Evolutionary conservation across 2,797 vertebrate genomes (phyloP), one percentile per base, ranked within the genome.

Genomic region (Paratrypauchen microcephalus): DNA sequence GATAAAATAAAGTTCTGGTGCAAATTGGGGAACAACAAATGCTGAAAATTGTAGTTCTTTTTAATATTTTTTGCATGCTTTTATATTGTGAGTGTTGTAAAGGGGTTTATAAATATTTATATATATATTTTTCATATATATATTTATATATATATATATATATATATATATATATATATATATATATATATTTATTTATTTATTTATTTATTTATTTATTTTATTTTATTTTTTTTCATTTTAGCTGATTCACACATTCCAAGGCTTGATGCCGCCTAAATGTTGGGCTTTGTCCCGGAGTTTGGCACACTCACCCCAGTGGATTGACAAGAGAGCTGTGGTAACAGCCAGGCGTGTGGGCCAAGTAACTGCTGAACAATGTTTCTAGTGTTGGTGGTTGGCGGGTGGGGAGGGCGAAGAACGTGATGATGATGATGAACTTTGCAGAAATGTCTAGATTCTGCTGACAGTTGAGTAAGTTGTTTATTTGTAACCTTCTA

Each of bases 361-460:
- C 60, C 65, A 48, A 0, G 59, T 62, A 57, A 48, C 36, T 61
- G 39, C 66, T 66, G 32, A 75, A 87, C 84, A 85, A 71, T 67
- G 75, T 9, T 47, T 24, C 57, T 79, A 68, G 65, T 88, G 87
- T 88, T 66, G 73, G 68, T 32, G 45, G 50, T 47, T 61, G 18
- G 61, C 18, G 68, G 60, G 77, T 26, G 59, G 62, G 62, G 73
- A 69, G 12, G 39, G 56, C n/a, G 67, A 73, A 75, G 84, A 89
- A 86, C 86, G 78, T 48, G 54, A 72, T 86, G 78, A 82, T 86
- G 78, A 82, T 45, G 57, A 66, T 30, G 11, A 47, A 47, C 6
- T 61, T 69, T 76, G 77, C 77, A 66, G 52, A 58, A 83, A 75
- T 76, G 65, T 67, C 57, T 78, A 60, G 68, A 57, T 60, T 63